These are phyloP conservation scores for Colistium nudipinnis DNA, from an alignment of 2,113 vertebrate genomes.

Conservation along the genomic window DNA sequence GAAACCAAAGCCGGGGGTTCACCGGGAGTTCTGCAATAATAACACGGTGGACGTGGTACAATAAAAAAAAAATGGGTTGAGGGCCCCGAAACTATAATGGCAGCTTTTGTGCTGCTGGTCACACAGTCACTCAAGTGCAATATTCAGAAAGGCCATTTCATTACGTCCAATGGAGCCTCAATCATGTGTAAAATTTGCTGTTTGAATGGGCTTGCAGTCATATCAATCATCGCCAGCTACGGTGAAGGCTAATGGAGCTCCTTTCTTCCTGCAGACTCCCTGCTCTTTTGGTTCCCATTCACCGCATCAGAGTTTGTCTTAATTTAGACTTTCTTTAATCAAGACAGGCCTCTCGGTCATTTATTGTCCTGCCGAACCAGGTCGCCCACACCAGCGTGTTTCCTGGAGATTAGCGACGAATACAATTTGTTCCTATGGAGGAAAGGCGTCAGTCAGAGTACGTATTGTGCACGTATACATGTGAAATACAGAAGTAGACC, in stretches of 20 bases:
- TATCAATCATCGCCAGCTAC: conserved; percentile 89
- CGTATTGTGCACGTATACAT: conserved; percentile 25
- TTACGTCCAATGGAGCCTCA: conserved; percentile 96
- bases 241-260: conserved; percentile 87
- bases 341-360: conserved; percentile 72
- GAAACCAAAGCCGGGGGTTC: conserved; percentile 71
- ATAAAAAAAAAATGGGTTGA: conserved; percentile 88
- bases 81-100: conserved; percentile 90
- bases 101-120: conserved; percentile 90
- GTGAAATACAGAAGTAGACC: not conserved
- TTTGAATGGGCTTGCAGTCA: conserved; percentile 90
- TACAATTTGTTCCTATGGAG: conserved; percentile 21
- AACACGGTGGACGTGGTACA: conserved; percentile 85
- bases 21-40: conserved; percentile 79
- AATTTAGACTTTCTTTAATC: conserved; percentile 83
- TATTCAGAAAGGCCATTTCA: conserved; percentile 96
- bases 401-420: conserved; percentile 76
- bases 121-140: conserved; percentile 87
- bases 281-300: conserved; percentile 87
- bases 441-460: conserved; percentile 50
- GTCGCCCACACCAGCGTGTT: conserved; percentile 81
- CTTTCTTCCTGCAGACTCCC: conserved; percentile 91
- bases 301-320: conserved; percentile 80
- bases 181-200: conserved; percentile 97
- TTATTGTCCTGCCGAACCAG: conserved; percentile 70